phyloP scores from a whole-genome alignment of 1,140 invertebrate species.

The Drosophila nasuta region DNA sequence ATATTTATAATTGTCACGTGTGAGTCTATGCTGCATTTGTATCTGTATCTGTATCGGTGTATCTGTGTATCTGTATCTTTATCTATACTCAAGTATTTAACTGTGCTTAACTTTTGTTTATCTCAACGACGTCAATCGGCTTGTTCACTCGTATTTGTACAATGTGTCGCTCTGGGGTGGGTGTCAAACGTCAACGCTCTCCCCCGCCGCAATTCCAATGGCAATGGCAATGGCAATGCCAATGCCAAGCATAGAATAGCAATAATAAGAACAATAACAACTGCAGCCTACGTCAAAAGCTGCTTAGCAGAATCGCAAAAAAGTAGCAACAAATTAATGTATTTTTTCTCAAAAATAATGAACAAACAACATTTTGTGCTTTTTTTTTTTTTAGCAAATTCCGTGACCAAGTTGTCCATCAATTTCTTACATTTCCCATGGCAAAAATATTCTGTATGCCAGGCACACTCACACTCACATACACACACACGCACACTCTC shows the following conservation, averaged over 20 bases:
- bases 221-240: slow-evolving; percentile 26
- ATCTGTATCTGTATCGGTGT: slow-evolving; percentile 12
- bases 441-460: slow-evolving; percentile 45
- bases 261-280: slow-evolving; percentile 29
- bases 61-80: slow-evolving; percentile 28
- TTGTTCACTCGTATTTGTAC: neutral
- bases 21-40: slow-evolving; percentile 19
- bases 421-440: slow-evolving; percentile 31
- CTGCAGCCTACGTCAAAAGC: slow-evolving; percentile 60
- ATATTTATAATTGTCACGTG: slow-evolving; percentile 75
- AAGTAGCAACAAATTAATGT: slow-evolving; percentile 30
- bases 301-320: slow-evolving; percentile 35
- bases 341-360: slow-evolving; percentile 34
- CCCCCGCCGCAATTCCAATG: slow-evolving; percentile 14
- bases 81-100: slow-evolving; percentile 12
- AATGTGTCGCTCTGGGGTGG: slow-evolving; percentile 22
- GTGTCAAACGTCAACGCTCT: slow-evolving; percentile 51
- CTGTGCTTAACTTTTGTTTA: slow-evolving; percentile 44
- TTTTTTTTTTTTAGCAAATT: slow-evolving; percentile 47
- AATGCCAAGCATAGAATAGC: slow-evolving; percentile 50
- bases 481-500: slow-evolving; percentile 2
- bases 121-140: slow-evolving; percentile 49
- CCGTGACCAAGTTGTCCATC: slow-evolving; percentile 46
- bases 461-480: slow-evolving; percentile 26
- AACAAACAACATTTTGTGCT: slow-evolving; percentile 34